A percentile compares a stretch with the other conserved stretches of the same genome.
These are phyloP conservation scores for Alosa sapidissima DNA, from an alignment of 2,797 vertebrate species.

Conservation along the genomic window DNA sequence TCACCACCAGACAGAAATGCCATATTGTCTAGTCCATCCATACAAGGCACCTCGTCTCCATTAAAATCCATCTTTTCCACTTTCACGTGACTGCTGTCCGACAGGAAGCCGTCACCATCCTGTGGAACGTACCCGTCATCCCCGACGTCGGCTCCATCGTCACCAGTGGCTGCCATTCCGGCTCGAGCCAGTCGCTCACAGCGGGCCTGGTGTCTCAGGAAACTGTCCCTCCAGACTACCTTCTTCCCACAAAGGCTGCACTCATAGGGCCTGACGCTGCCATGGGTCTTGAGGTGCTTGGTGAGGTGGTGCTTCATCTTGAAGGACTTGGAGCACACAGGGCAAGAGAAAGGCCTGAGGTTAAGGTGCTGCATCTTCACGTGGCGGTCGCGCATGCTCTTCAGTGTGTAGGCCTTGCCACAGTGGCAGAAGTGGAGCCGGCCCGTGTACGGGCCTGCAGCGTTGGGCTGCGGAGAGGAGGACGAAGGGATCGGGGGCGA, in stretches of 20 bases:
- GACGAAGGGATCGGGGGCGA: constrained; percentile 71
- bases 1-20: constrained; percentile 61
- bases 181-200: constrained; percentile 77
- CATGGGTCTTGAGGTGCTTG: constrained; percentile 94
- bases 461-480: constrained; percentile 67
- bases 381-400: constrained; percentile 93
- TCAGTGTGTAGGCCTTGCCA: constrained; percentile 91
- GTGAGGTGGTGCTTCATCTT: constrained; percentile 98
- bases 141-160: not conserved
- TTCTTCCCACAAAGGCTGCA: constrained; percentile 88
- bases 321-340: constrained; percentile 89
- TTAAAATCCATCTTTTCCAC: constrained; percentile 72
- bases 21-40: constrained; percentile 58
- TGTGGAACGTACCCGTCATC: constrained; percentile 59
- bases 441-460: constrained; percentile 68
- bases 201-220: constrained; percentile 86
- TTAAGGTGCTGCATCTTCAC: constrained; percentile 98
- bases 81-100: constrained; percentile 67
- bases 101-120: constrained; percentile 62
- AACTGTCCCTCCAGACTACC: constrained; percentile 94
- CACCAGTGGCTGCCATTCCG: constrained; percentile 39
- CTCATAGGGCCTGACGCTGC: constrained; percentile 87
- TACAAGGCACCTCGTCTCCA: constrained; percentile 62
- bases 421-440: constrained; percentile 95
- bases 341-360: constrained; percentile 88